Evolutionary conservation across 2,797 vertebrate genomes (phyloP).

Genomic region (Eupleurogrammus muticus): DNA sequence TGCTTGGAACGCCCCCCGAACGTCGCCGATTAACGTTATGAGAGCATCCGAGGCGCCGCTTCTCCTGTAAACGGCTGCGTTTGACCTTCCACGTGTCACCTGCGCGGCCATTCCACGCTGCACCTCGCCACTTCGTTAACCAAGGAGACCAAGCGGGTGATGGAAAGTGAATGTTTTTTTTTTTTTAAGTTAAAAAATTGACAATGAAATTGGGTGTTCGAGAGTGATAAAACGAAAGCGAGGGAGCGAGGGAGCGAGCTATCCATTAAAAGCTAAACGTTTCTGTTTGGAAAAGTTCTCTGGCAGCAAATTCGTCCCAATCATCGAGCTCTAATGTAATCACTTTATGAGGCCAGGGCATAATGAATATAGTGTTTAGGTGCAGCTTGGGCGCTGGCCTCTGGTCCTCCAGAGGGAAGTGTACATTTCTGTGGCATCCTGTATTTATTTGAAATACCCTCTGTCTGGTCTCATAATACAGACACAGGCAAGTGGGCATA

Average conservation of each 20-base stretch:
- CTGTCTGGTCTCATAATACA: constrained; percentile 79
- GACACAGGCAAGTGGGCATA: constrained; percentile 78
- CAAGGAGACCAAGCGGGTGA: constrained; percentile 48
- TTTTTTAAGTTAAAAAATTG: constrained; percentile 42
- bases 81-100: constrained; percentile 42
- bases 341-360: constrained; percentile 74
- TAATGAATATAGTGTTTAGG: constrained; percentile 84
- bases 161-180: constrained; percentile 48
- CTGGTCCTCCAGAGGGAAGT: constrained; percentile 74
- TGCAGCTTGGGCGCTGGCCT: constrained; percentile 68
- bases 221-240: constrained; percentile 71
- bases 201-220: constrained; percentile 75
- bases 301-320: constrained; percentile 77
- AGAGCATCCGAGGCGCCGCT: constrained; percentile 48
- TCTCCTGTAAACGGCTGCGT: constrained; percentile 37
- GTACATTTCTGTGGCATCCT: constrained; percentile 83
- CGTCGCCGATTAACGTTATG: constrained; percentile 57
- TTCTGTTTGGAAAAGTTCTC: constrained; percentile 77
- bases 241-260: constrained; percentile 14
- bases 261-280: constrained; percentile 72
- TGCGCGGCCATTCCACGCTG: constrained; percentile 5
- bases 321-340: constrained; percentile 81
- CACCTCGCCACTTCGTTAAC: constrained; percentile 48
- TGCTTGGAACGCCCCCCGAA: constrained; percentile 45
- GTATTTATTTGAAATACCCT: constrained; percentile 86